Conservation (phyloP, 2,113 vertebrate genomes). For the Tylochromis polylepis region DNA sequence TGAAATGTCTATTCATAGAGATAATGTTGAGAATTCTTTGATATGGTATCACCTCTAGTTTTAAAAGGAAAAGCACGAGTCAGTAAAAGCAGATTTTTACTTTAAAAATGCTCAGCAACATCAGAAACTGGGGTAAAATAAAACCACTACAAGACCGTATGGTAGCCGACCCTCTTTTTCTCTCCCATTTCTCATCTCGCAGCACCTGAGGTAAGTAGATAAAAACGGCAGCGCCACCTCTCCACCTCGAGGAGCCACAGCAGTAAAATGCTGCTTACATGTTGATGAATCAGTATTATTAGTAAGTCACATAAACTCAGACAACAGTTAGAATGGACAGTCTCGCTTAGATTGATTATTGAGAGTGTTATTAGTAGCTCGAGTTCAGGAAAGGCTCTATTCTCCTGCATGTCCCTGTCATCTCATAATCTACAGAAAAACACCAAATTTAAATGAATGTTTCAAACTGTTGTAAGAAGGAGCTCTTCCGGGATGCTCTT, state of each 20-base stretch:
- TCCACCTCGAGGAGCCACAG: neutral
- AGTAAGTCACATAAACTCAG: neutral
- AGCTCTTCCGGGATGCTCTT: too few relatives aligned
- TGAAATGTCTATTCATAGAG: neutral
- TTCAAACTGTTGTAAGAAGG: too few relatives aligned
- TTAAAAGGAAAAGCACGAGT: neutral
- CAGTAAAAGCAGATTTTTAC: neutral
- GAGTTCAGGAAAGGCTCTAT: neutral
- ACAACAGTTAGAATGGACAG: neutral
- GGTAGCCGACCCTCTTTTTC: neutral
- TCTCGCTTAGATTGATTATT: neutral
- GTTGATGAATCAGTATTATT: neutral
- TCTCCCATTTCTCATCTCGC: neutral
- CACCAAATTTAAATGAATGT: too few relatives aligned
- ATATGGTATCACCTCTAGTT: too few relatives aligned
- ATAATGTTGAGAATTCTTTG: neutral
- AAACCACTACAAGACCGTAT: neutral
- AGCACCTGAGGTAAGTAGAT: neutral
- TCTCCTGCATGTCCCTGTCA: neutral
- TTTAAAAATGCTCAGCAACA: accelerated
- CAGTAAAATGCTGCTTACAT: neutral
- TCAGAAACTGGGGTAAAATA: neutral
- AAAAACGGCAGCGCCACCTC: neutral
- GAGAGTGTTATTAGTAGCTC: neutral
- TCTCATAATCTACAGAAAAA: neutral